Base-by-base conservation (phyloP, 2,113 vertebrate species). In the Colistium nudipinnis region DNA sequence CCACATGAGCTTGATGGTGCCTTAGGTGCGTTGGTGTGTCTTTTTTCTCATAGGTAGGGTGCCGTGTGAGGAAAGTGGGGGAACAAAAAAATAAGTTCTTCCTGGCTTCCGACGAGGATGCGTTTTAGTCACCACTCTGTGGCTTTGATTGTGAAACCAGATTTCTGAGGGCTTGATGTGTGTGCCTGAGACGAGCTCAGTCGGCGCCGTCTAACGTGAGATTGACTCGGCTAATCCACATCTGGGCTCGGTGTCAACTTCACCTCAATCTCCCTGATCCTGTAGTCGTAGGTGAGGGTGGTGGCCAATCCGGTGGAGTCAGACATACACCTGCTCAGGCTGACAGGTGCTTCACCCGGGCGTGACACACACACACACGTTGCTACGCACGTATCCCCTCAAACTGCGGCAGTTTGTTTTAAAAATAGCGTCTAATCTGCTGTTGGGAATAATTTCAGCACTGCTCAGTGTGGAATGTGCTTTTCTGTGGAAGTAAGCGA, bases 1-100 rank as follows among this genome's bases (percentile, higher is more conserved):
- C 78, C 87, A 88, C 83, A 87, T 65, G 79, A 74, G 76, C 69
- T 44, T 41, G 62, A 62, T 47, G 13, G 54, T 63, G 70, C 56
- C 30, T 81, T 57, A 76, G 80, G 62, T 83, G 82, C 78, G 82
- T 88, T 74, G 70, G 75, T 87, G 84, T 82, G 60, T 76, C 66
- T 74, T 63, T 39, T 56, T 55, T 20, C 22, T 36, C 6, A 47
- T 28, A 41, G 78, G 25, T n/a, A 22, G 16, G 60, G 31, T 59
- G 72, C 41, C 7, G 11, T 17, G 25, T 27, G 39, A 47, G 56
- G 39, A n/a, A 65, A 35, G 11, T 11, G 16, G 19, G 25, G 33
- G 3, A 44, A 20, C 31, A n/a, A 41, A n/a, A n/a, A 43, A 19
- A 27, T 43, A 3, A 1, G 11, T 49, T 22, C 17, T 19, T 43